Evolutionary conservation across 2,888 invertebrate species (phyloP), one percentile per base, ranked within the genome.

Genomic region (Ptycholaimellus sp.): DNA sequence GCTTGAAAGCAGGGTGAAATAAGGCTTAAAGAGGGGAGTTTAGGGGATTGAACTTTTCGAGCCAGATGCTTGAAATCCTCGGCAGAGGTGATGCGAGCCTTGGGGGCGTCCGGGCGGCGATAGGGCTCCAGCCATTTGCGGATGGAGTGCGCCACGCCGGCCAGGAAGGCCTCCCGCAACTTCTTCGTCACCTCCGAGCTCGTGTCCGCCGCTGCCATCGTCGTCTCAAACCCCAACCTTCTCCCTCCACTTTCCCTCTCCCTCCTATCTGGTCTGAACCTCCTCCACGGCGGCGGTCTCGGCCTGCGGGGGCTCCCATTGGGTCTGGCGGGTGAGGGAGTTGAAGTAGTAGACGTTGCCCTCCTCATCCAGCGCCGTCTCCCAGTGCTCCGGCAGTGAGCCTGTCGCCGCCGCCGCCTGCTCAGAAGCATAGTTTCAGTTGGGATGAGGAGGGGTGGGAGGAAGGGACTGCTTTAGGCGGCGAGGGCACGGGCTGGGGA

Each of bases 341-440:
- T 47, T 41, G 62, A 85, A 93, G 64, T 82, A 93, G 61, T 85
- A 90, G 1, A 73, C 70, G 44, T 81, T 70, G 0, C 85, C 85
- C 37, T 75, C 73, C 2, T 68, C 62, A 56, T 85, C 83, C 42
- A 70, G 67, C 0, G 79, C 76, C 49, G 72, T 74, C 51, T 78
- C 76, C 90, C 90, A 93, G 54, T 74, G 70, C 0, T 75, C 74
- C 1, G 82, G 81, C 40, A 85, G 61, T 17, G 33, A 14, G 19
- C 36, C 27, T 7, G 37, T 27, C 13, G 35, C 37, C 27, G 31
- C 32, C n/a, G 34, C 36, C 27, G 34, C 36, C 16, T 28, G 21
- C 2, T 18, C 9, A 17, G 30, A 19, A 32, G n/a, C n/a, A n/a
- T n/a, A n/a, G n/a, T n/a, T n/a, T n/a, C n/a, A n/a, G n/a, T n/a